phyloP scores from a whole-genome alignment of 1,140 invertebrate genomes.

The Penaeus vannamei region DNA sequence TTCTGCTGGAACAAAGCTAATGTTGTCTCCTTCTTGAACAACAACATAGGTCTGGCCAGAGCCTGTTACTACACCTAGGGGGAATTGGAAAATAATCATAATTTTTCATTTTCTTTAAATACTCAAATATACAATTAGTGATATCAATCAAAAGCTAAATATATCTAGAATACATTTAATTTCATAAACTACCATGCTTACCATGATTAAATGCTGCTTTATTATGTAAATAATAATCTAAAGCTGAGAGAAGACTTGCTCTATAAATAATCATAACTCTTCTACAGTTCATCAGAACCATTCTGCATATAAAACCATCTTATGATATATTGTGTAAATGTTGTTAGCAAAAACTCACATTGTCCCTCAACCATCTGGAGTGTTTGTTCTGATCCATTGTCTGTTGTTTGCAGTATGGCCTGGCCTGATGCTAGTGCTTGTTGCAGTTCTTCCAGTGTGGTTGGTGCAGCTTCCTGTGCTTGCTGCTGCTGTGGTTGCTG shows the following conservation, averaged over 20 bases:
- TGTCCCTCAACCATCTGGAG: constrained; percentile 68
- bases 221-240: too few relatives aligned
- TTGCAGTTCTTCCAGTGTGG: constrained; percentile 65
- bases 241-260: too few relatives aligned
- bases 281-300: too few relatives aligned
- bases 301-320: too few relatives aligned
- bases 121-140: background rate
- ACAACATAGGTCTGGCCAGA: constrained; percentile 68
- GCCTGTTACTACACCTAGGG: constrained; percentile 63
- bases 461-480: constrained; percentile 51
- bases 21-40: constrained; percentile 67
- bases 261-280: too few relatives aligned
- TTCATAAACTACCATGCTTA: too few relatives aligned
- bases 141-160: too few relatives aligned
- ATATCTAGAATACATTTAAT: too few relatives aligned
- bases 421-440: constrained; percentile 66
- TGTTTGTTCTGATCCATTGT: constrained; percentile 63
- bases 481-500: constrained; percentile 31
- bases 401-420: constrained; percentile 66
- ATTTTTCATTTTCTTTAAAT: background rate
- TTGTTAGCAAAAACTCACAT: constrained; percentile 42
- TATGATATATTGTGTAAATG: background rate
- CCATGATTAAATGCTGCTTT: too few relatives aligned
- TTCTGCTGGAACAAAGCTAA: constrained; percentile 67
- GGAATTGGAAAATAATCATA: background rate